Base-by-base conservation (phyloP, 2,888 invertebrate species). In the Synanthedon andrenaeformis region DNA sequence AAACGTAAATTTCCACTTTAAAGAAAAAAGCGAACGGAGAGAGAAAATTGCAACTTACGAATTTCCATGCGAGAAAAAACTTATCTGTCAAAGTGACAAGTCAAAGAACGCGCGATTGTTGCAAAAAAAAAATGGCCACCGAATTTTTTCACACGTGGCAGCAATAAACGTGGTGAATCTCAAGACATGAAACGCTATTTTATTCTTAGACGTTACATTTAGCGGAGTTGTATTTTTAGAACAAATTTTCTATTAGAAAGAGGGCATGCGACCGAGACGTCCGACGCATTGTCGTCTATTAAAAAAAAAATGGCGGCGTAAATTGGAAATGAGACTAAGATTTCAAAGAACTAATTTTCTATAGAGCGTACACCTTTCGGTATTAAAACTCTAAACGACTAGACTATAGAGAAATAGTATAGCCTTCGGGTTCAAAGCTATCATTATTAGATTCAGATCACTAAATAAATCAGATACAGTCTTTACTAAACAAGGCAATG, bases 181-280 rank as follows among this genome's bases (percentile, higher is more conserved):
- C 64, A 56, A n/a, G 60, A 66, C 58, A 45, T 58, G 62, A 59
- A 63, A 69, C 73, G 74, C 2, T 70, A 72, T 72, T 75, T 80
- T 80, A 79, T 79, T 79, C 75, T 67, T 70, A 72, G 75, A 67
- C 70, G 73, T 66, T 70, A 76, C 79, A 80, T 77, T 79, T 80
- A 70, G 73, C 72, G 64, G 56, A 62, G 57, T 41, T 51, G 12
- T 79, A 74, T 79, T 74, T 76, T 69, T 73, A 74, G 74, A 56
- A 52, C 56, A 57, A 67, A 51, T 51, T 51, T 64, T 62, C 62
- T 65, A 69, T 71, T 62, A 62, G 66, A 73, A 72, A 64, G 68
- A 61, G 65, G 67, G 64, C 69, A 63, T 65, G 61, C 35, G 35
- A 35, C 35, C 35, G 35, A 53, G 58, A 62, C 61, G 55, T 51